phyloP scores from a whole-genome alignment of 2,113 vertebrate genomes.

The Epinephelus lanceolatus region DNA sequence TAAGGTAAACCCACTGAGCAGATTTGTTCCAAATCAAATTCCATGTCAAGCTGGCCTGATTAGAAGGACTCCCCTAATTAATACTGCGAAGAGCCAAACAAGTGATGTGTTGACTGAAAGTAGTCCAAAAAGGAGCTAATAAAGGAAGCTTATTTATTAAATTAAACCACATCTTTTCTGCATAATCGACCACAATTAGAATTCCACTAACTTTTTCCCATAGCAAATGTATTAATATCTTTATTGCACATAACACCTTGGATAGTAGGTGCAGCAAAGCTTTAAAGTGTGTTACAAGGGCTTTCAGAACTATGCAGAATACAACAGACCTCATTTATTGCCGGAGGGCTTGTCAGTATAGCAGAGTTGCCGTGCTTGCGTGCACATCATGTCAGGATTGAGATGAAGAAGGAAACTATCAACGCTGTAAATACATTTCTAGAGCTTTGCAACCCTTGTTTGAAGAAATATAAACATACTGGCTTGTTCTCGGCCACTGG shows the following conservation, averaged over 20 bases:
- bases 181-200: not conserved
- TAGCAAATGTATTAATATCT: not conserved
- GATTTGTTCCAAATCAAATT: constrained; percentile 61
- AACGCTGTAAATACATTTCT: not conserved
- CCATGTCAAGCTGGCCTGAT: constrained; percentile 52
- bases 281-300: not conserved
- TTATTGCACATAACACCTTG: not conserved
- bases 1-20: constrained; percentile 58
- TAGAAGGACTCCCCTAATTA: constrained; percentile 58
- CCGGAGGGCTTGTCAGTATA: not conserved
- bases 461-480: not conserved
- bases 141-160: constrained; percentile 23
- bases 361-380: not conserved
- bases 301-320: constrained; percentile 5
- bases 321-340: constrained; percentile 3
- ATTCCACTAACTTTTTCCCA: not conserved
- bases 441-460: not conserved
- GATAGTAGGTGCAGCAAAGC: not conserved
- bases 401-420: constrained; percentile 2
- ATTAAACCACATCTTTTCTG: constrained; percentile 1
- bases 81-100: constrained; percentile 51
- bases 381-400: not conserved
- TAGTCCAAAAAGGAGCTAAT: constrained; percentile 41
- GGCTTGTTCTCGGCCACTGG: not conserved
- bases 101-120: constrained; percentile 39